Evolutionary conservation across 2,797 vertebrate species (phyloP).

Genomic region (Distichodus sexfasciatus): DNA sequence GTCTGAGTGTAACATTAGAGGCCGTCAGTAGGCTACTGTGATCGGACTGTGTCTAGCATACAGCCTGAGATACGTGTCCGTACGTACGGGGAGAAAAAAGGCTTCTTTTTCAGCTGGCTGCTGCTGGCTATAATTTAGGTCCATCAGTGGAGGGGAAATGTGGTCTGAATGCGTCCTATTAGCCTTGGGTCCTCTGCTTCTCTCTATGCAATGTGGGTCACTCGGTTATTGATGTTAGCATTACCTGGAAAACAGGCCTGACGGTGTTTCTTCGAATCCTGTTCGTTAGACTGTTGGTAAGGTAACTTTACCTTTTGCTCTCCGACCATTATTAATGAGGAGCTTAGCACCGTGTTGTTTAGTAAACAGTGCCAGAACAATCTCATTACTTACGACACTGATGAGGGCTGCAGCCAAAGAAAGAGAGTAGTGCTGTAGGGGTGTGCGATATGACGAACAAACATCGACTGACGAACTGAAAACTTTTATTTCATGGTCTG

Average conservation of each 20-base stretch:
- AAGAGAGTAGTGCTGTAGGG: conserved; percentile 23
- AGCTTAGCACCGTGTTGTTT: not conserved
- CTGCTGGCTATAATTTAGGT: not conserved
- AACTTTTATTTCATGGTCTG: too few species aligned
- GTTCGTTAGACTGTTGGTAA: not conserved
- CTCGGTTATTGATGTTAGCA: conserved; percentile 21
- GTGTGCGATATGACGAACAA: too few species aligned
- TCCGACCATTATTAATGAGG: not conserved
- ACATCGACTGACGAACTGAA: too few species aligned
- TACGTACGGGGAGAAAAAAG: conserved; percentile 4
- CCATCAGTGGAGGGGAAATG: not conserved
- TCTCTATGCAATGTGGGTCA: conserved; percentile 24
- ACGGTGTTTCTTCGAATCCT: not conserved
- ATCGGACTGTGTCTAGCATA: not conserved
- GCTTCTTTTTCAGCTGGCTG: conserved; percentile 7
- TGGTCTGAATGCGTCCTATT: not conserved
- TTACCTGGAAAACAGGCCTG: conserved; percentile 18
- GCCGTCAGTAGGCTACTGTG: not conserved
- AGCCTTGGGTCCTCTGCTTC: not conserved
- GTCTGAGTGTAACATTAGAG: not conserved
- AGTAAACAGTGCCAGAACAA: conserved; percentile 20
- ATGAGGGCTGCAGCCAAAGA: conserved; percentile 16
- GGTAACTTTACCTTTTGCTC: not conserved
- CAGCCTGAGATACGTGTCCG: not conserved
- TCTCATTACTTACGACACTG: conserved; percentile 35